A percentile compares a stretch with the other conserved stretches of the same genome.
These are phyloP conservation scores for Sciaenops ocellatus DNA, from an alignment of 2,797 vertebrate species.

Conservation along the genomic window DNA sequence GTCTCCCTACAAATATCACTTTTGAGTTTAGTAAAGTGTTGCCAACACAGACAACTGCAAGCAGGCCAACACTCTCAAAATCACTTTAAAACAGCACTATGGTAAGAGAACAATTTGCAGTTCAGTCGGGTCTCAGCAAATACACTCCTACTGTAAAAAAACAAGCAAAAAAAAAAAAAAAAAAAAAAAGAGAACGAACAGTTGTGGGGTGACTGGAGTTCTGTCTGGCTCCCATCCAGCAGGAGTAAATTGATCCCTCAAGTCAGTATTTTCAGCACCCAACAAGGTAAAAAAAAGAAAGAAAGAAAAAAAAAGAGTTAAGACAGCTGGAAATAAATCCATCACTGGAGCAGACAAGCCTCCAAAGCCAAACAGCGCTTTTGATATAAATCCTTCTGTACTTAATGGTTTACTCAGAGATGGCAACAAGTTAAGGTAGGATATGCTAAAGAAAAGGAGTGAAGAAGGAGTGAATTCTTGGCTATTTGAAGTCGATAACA, in stretches of 20 bases:
- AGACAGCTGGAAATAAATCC: constrained; percentile 58
- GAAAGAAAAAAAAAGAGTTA: constrained; percentile 40
- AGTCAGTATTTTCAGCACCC: constrained; percentile 62
- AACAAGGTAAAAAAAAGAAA: constrained; percentile 50
- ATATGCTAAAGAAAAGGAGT: constrained; percentile 1
- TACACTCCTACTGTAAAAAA: constrained; percentile 44
- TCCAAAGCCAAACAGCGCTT: constrained; percentile 44
- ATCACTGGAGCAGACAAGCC: constrained; percentile 45
- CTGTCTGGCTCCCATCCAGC: constrained; percentile 46
- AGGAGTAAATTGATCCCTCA: constrained; percentile 56
- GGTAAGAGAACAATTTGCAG: constrained; percentile 41
- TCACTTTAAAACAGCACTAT: constrained; percentile 33
- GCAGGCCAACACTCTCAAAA: constrained; percentile 24
- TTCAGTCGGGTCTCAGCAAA: constrained; percentile 42
- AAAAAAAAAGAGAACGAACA: neutral
- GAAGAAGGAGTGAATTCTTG: neutral
- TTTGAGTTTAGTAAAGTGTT: constrained; percentile 24
- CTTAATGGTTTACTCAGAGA: constrained; percentile 39
- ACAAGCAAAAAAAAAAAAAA: neutral
- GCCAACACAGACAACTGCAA: constrained; percentile 42
- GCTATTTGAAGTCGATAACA: neutral
- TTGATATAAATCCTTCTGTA: constrained; percentile 46
- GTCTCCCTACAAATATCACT: constrained; percentile 23
- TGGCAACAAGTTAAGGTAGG: constrained; percentile 14
- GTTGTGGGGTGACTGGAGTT: constrained; percentile 31